Evolutionary conservation across 2,888 invertebrate species (phyloP).

Genomic region (Glyphotaelius pellucidus): DNA sequence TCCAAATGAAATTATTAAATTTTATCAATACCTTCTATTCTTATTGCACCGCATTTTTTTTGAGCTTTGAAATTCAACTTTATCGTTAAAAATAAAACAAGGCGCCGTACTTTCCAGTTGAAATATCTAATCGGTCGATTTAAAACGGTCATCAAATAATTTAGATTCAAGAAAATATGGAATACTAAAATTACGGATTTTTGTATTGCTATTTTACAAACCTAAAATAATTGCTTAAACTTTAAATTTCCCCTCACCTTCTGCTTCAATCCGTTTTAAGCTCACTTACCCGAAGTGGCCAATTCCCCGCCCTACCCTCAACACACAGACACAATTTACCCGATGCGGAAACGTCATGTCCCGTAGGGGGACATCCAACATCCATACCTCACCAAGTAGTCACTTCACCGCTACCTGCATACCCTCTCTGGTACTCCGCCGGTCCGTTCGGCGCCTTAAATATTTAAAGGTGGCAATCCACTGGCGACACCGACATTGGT

Average conservation of each 20-base stretch:
- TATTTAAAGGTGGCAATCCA: constrained; percentile 71
- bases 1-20: too few relatives aligned
- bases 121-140: too few relatives aligned
- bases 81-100: too few relatives aligned
- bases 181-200: too few relatives aligned
- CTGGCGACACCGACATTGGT: constrained; percentile 39
- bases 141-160: too few relatives aligned
- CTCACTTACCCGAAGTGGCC: neutral
- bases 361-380: neutral
- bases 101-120: too few relatives aligned
- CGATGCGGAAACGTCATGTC: neutral
- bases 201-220: neutral
- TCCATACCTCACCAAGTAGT: neutral
- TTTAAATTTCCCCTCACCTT: neutral
- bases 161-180: too few relatives aligned
- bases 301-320: neutral
- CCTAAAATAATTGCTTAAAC: neutral
- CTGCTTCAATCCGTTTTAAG: neutral
- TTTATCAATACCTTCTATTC: too few relatives aligned
- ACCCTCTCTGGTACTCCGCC: constrained; percentile 72
- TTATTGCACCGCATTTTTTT: too few relatives aligned
- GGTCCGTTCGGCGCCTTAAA: constrained; percentile 77
- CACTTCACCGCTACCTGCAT: neutral
- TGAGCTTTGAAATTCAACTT: too few relatives aligned
- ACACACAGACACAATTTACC: neutral